phyloP scores from a whole-genome alignment of 2,888 invertebrate genomes.

The Harmothoe impar region DNA sequence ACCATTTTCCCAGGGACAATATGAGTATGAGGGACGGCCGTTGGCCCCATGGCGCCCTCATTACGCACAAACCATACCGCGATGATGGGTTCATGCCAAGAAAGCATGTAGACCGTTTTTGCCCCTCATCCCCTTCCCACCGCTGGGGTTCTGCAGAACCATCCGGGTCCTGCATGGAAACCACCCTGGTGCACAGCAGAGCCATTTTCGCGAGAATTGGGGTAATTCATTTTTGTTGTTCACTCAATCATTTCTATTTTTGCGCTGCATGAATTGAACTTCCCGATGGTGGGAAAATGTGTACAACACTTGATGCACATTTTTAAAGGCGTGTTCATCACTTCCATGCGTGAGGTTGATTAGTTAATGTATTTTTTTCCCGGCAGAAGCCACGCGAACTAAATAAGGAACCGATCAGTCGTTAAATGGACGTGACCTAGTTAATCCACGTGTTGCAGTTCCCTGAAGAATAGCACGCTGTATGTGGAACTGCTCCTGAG shows the following conservation, averaged over 20 bases:
- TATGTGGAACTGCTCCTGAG: no score
- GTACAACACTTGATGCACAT: not conserved
- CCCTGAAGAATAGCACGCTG: not conserved
- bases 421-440: not conserved
- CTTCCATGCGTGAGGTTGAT: not conserved
- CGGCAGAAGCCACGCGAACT: not conserved
- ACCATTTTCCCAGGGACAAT: conserved; percentile 23
- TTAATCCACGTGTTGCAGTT: not conserved
- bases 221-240: not conserved
- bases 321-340: not conserved
- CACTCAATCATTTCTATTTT: not conserved
- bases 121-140: not conserved
- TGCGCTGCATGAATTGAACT: no score
- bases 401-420: conserved; percentile 2
- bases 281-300: not conserved
- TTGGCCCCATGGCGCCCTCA: conserved; percentile 24
- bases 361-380: conserved; percentile 1
- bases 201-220: not conserved
- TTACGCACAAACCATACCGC: conserved; percentile 8
- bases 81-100: conserved; percentile 29
- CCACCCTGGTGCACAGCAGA: not conserved
- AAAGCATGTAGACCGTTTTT: conserved; percentile 33
- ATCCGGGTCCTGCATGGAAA: not conserved
- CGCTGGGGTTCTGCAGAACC: not conserved
- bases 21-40: not conserved